A percentile compares a stretch with the other conserved stretches of the same genome.
These are phyloP conservation scores for Geopemphigus sp. DNA, from an alignment of 1,140 invertebrate genomes.

Conservation along the genomic window DNA sequence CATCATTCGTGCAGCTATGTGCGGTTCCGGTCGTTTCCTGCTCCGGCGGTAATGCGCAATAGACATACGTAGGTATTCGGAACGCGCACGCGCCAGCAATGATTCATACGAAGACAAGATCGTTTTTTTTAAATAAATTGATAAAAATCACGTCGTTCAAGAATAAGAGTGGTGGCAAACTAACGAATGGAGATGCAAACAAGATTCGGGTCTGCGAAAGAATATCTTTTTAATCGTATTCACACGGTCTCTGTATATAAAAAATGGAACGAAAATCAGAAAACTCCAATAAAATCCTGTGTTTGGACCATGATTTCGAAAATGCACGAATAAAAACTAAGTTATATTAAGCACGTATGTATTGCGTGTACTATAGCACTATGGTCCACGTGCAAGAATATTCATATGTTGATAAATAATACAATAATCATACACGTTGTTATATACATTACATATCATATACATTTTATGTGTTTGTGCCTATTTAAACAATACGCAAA, in stretches of 20 bases:
- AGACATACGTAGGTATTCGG: background rate
- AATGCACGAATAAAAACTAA: no score
- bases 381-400: no score
- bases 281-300: background rate
- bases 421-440: no score
- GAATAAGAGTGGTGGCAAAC: background rate
- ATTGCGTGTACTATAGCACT: no score
- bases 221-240: background rate
- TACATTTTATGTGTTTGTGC: no score
- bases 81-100: background rate
- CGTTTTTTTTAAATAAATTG: background rate
- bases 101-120: background rate
- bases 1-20: background rate
- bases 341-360: no score
- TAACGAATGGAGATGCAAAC: background rate
- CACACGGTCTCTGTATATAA: background rate
- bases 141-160: background rate
- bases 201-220: background rate
- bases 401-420: no score
- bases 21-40: conserved; percentile 5
- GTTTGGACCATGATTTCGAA: background rate
- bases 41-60: background rate
- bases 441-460: no score
- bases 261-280: background rate
- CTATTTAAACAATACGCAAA: no score